These are phyloP conservation scores for Xylota sylvarum DNA, from an alignment of 2,888 invertebrate species.

Conservation along the genomic window DNA sequence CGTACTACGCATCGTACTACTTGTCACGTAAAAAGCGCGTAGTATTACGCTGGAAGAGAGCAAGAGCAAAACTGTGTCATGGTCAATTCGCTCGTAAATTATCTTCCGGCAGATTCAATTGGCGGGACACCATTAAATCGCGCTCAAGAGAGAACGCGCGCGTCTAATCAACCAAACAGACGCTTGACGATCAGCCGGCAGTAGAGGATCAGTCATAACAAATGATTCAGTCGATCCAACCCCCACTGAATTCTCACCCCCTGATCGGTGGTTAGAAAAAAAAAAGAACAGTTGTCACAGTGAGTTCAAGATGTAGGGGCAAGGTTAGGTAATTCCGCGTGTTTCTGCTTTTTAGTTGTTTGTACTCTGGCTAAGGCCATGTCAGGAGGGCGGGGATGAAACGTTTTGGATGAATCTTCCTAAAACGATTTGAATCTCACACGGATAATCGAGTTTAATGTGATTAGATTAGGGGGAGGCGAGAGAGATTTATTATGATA, in stretches of 20 bases:
- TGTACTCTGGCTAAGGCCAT: conserved; percentile 7
- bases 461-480: conserved; percentile 58
- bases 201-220: conserved; percentile 61
- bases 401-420: conserved; percentile 3
- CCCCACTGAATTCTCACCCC: not conserved
- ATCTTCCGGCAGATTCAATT: conserved; percentile 77
- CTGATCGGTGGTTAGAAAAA: not conserved
- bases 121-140: conserved; percentile 54
- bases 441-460: conserved; percentile 42
- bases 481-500: conserved; percentile 27
- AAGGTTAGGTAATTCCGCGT: conserved; percentile 50
- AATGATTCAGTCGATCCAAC: conserved; percentile 17
- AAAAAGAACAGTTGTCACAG: conserved; percentile 28
- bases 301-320: conserved; percentile 72
- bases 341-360: not conserved
- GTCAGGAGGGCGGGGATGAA: not conserved
- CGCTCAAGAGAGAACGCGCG: conserved; percentile 58
- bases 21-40: conserved; percentile 47
- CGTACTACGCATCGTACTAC: conserved; percentile 6
- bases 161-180: conserved; percentile 53
- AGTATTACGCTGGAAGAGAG: conserved; percentile 41
- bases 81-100: conserved; percentile 77
- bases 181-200: conserved; percentile 51
- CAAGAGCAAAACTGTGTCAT: conserved; percentile 75
- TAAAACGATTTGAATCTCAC: conserved; percentile 39